Evolutionary conservation across 1,140 invertebrate genomes (phyloP).

Genomic region (Apis cerana): DNA sequence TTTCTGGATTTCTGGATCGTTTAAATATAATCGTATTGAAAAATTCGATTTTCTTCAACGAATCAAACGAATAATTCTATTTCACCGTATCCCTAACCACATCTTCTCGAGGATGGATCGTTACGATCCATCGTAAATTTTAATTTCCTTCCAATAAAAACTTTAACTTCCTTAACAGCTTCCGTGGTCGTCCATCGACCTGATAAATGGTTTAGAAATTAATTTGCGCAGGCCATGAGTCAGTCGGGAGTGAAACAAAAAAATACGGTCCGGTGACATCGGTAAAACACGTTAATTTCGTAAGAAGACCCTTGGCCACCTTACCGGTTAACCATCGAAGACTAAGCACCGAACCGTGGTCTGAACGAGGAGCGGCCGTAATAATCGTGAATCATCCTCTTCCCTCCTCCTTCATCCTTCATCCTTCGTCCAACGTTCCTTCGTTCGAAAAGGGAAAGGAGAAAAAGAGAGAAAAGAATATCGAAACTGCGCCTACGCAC

Average conservation of each 20-base stretch:
- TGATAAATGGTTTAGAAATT: background rate
- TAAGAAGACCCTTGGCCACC: background rate
- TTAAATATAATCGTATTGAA: too few species aligned
- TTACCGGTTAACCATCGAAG: conserved; percentile 6
- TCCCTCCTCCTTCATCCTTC: background rate
- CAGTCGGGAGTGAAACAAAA: background rate
- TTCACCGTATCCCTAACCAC: too few species aligned
- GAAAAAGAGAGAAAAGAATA: conserved; percentile 7
- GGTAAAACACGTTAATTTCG: conserved; percentile 36
- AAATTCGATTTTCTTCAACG: too few species aligned
- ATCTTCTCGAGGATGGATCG: too few species aligned
- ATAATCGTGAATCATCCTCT: conserved; percentile 45
- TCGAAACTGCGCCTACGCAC: conserved; percentile 25
- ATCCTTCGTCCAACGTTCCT: too few species aligned
- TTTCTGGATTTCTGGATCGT: too few species aligned
- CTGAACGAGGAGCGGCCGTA: conserved; percentile 21
- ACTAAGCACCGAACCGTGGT: background rate
- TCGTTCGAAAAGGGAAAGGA: background rate
- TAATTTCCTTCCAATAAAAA: too few species aligned
- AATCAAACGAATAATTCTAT: too few species aligned
- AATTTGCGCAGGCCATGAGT: background rate
- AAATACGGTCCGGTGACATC: background rate
- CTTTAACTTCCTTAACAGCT: background rate
- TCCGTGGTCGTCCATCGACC: background rate
- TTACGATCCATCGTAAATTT: too few species aligned